Evolutionary conservation across 2,113 vertebrate genomes (phyloP).

Genomic region (Catharus bicknelli): DNA sequence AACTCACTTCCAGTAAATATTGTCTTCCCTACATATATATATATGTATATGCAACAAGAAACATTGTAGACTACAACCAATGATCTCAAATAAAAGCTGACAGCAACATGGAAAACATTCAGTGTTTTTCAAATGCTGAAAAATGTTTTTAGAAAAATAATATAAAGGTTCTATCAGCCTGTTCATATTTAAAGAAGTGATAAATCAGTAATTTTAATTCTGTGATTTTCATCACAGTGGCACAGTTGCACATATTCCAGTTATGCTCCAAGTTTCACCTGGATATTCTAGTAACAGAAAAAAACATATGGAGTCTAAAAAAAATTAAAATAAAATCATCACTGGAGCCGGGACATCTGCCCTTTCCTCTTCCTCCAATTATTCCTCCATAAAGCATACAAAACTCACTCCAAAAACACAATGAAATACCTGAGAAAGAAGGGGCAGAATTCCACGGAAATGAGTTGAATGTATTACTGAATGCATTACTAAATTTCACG

Average conservation of each 20-base stretch:
- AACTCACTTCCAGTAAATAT: not conserved
- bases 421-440: constrained; percentile 4
- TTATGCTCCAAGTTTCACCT: not conserved
- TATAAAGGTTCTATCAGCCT: not conserved
- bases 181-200: not conserved
- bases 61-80: rapidly evolving
- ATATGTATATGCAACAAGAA: not conserved
- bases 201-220: not conserved
- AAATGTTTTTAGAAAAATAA: not conserved
- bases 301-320: not conserved
- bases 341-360: not conserved
- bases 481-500: not conserved
- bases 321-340: not conserved
- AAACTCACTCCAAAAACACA: not conserved
- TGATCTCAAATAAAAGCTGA: not conserved
- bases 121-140: not conserved
- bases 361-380: constrained; percentile 34
- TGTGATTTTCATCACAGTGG: not conserved
- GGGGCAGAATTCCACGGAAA: not conserved
- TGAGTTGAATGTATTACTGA: not conserved
- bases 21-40: not conserved
- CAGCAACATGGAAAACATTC: not conserved
- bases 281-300: not conserved
- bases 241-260: not conserved
- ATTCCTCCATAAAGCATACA: not conserved